A percentile compares a stretch with the other conserved stretches of the same genome.
These are phyloP conservation scores for Mesorhabditis spiculigera DNA, from an alignment of 2,888 invertebrate genomes.

Conservation along the genomic window DNA sequence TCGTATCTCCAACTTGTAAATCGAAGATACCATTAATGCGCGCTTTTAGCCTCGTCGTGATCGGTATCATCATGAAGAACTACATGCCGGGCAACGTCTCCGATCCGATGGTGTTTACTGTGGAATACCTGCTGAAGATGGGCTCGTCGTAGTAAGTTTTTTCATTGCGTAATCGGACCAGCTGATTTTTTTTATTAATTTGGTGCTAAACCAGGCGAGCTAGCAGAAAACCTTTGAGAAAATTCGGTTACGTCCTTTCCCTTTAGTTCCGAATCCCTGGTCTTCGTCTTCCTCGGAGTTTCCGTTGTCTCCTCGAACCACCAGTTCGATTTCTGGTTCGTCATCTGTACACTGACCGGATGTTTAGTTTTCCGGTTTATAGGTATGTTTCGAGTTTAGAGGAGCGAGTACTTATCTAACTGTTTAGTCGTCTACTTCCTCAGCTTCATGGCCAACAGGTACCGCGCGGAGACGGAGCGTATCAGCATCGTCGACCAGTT, in stretches of 20 bases:
- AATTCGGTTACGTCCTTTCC: neutral
- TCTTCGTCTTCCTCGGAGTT: constrained; percentile 96
- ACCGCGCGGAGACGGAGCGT: constrained; percentile 74
- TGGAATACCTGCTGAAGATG: constrained; percentile 86
- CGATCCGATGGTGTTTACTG: constrained; percentile 40
- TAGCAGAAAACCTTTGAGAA: neutral
- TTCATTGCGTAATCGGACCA: constrained; percentile 20
- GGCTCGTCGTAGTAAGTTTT: constrained; percentile 76
- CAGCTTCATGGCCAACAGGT: constrained; percentile 83
- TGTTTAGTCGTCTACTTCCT: constrained; percentile 27
- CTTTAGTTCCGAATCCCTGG: constrained; percentile 85
- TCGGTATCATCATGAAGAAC: constrained; percentile 86
- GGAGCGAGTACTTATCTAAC: neutral
- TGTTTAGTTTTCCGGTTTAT: constrained; percentile 84
- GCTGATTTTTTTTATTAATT: constrained; percentile 12
- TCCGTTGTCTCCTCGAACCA: constrained; percentile 83
- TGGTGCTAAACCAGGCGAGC: neutral
- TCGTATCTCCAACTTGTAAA: too few relatives aligned
- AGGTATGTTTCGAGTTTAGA: constrained; percentile 65
- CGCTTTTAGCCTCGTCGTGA: constrained; percentile 80
- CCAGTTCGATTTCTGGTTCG: constrained; percentile 66
- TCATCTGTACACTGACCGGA: constrained; percentile 82
- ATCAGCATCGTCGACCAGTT: constrained; percentile 71
- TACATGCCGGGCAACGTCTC: constrained; percentile 42
- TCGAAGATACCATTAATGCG: too few relatives aligned